Evolutionary conservation across 1,140 invertebrate genomes (phyloP).

Genomic region (Meloidogyne floridensis): DNA sequence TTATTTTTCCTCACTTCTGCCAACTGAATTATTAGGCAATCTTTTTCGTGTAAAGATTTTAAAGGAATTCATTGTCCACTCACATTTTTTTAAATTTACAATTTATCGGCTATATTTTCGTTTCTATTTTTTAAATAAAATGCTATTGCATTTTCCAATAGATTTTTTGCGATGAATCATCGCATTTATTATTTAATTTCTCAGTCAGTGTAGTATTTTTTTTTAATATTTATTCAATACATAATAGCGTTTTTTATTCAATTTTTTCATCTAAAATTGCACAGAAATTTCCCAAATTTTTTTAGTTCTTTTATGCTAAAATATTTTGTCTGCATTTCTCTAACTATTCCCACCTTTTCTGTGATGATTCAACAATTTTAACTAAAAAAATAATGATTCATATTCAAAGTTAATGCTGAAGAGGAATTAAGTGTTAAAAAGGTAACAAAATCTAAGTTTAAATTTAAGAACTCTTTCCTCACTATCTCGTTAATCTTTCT

Average conservation of each 20-base stretch:
- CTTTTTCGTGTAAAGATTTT: not conserved
- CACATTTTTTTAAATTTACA: not conserved
- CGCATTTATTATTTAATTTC: no score
- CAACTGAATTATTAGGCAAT: not conserved
- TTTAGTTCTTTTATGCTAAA: not conserved
- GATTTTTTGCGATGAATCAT: not conserved
- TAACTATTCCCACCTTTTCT: not conserved
- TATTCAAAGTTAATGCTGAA: no score
- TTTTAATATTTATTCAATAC: no score
- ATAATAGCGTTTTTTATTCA: no score
- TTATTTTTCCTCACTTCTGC: not conserved
- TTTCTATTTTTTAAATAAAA: no score
- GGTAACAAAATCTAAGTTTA: not conserved
- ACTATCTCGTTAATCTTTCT: no score
- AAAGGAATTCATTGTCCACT: not conserved
- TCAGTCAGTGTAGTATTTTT: no score
- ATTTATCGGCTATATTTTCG: no score
- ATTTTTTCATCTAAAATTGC: not conserved
- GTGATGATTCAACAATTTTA: not conserved
- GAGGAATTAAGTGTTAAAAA: not conserved
- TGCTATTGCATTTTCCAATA: no score
- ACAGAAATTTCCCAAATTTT: not conserved
- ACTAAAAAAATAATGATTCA: not conserved
- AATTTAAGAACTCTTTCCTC: no score
- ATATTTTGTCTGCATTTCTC: no score